phyloP scores from a whole-genome alignment of 2,113 vertebrate genomes.

The Cervus canadensis region DNA sequence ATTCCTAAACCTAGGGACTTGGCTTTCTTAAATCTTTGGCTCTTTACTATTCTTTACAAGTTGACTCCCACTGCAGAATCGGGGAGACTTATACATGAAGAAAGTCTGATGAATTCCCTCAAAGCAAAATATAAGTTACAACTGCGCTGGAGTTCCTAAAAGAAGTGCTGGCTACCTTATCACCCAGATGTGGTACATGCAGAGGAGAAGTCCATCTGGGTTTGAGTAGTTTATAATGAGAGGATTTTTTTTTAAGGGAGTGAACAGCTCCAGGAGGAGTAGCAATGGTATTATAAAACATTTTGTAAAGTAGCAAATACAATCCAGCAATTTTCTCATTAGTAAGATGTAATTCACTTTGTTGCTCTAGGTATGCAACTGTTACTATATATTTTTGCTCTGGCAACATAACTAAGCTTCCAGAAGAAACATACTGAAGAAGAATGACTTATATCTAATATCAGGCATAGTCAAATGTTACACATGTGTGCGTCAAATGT shows the following conservation, averaged over 20 bases:
- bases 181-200: not conserved
- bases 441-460: not conserved
- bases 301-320: not conserved
- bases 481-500: not conserved
- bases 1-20: not conserved
- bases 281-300: not conserved
- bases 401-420: no score
- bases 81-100: not conserved
- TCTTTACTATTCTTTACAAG: not conserved
- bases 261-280: not conserved
- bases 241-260: not conserved
- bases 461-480: not conserved
- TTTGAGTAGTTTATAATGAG: not conserved
- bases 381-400: not conserved
- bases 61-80: not conserved
- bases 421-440: not conserved
- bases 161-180: not conserved
- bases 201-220: not conserved
- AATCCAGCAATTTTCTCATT: not conserved
- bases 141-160: not conserved
- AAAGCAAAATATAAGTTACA: not conserved
- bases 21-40: not conserved
- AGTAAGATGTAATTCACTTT: not conserved
- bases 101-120: not conserved
- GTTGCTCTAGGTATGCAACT: no score